phyloP scores from a whole-genome alignment of 2,888 invertebrate genomes.

The Cepaea hortensis region DNA sequence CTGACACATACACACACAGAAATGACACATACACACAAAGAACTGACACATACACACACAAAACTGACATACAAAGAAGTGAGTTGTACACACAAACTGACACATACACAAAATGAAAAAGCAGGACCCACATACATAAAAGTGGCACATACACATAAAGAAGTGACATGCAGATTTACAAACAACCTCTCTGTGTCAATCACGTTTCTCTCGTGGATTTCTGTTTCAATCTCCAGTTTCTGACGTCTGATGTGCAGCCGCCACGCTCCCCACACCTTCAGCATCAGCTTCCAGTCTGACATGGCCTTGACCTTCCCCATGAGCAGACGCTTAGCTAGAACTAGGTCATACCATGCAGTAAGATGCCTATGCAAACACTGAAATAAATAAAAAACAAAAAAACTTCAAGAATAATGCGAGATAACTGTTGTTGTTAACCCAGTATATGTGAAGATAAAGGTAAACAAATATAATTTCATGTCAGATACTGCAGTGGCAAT shows the following conservation, averaged over 20 bases:
- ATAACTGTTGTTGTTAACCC: background rate
- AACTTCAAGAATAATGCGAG: background rate
- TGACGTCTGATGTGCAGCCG: slow-evolving; percentile 59
- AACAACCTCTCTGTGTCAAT: slow-evolving; percentile 68
- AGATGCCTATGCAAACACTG: slow-evolving; percentile 72
- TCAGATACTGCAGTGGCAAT: no score
- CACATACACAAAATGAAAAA: no score
- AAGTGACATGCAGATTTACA: no score
- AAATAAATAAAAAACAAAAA: slow-evolving; percentile 43
- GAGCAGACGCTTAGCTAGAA: slow-evolving; percentile 70
- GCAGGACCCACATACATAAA: no score
- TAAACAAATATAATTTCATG: no score
- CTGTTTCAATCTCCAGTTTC: slow-evolving; percentile 62
- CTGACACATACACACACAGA: no score
- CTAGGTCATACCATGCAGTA: slow-evolving; percentile 71
- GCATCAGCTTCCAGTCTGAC: slow-evolving; percentile 73
- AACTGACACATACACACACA: no score
- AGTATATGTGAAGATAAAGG: background rate
- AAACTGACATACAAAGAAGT: no score
- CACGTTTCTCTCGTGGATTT: slow-evolving; percentile 62
- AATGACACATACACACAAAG: no score
- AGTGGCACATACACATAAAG: no score
- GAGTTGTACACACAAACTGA: no score
- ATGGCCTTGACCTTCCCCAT: slow-evolving; percentile 73
- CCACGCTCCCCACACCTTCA: slow-evolving; percentile 73